Evolutionary conservation across 2,888 invertebrate genomes (phyloP).

Genomic region (Orchesella flavescens): DNA sequence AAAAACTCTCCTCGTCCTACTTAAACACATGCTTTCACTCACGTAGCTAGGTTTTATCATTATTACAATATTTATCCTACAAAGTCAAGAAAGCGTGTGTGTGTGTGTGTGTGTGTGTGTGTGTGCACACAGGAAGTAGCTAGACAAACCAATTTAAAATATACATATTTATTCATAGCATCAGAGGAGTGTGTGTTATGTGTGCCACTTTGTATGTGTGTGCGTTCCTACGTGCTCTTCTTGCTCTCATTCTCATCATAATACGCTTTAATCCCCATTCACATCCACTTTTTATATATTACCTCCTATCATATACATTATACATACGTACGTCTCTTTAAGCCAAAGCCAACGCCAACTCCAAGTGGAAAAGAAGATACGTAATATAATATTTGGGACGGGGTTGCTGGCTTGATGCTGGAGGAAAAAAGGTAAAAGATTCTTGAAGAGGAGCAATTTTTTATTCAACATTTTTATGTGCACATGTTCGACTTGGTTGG

Average conservation of each 20-base stretch:
- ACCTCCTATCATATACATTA: no score
- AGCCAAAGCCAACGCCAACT: no score
- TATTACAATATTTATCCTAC: neutral
- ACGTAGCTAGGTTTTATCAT: neutral
- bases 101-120: no score
- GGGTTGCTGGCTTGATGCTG: neutral
- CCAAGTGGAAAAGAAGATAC: no score
- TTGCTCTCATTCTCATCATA: neutral
- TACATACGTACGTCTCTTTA: no score
- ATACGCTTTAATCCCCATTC: conserved; percentile 11
- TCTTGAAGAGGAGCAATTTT: neutral
- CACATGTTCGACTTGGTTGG: no score
- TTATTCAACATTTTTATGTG: neutral
- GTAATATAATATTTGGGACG: neutral
- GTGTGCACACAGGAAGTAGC: neutral
- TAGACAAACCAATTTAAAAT: neutral
- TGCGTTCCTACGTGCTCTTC: neutral
- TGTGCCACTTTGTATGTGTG: neutral
- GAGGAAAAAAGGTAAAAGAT: neutral
- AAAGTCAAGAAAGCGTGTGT: neutral
- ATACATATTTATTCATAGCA: no score
- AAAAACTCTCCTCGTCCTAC: no score
- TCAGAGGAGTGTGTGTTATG: no score
- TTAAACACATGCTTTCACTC: no score
- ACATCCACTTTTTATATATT: neutral